phyloP scores from a whole-genome alignment of 2,113 vertebrate species.

The Labeo catla region DNA sequence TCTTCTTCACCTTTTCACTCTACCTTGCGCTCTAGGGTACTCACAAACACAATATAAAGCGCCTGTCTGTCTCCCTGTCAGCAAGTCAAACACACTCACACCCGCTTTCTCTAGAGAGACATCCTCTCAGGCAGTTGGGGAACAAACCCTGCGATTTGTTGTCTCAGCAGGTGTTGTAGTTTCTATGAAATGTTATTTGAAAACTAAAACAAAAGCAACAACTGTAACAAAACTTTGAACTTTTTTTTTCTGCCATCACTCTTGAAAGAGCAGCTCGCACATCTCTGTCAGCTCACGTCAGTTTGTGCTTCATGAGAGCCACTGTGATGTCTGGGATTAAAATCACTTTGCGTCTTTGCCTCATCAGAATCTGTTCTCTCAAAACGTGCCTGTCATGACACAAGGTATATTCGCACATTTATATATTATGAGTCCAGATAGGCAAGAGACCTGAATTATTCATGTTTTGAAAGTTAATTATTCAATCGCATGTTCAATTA shows the following conservation, averaged over 20 bases:
- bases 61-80: constrained; percentile 32
- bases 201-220: constrained; percentile 24
- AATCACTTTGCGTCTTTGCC: constrained; percentile 12
- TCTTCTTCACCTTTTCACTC: constrained; percentile 25
- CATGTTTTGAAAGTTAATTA: constrained; percentile 60
- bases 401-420: constrained; percentile 48
- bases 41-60: constrained; percentile 34
- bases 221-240: constrained; percentile 27
- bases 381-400: background rate
- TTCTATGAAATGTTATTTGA: constrained; percentile 19
- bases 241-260: background rate
- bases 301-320: background rate
- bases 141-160: constrained; percentile 42
- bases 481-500: constrained; percentile 62
- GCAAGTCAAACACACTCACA: constrained; percentile 33
- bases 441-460: constrained; percentile 59
- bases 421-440: constrained; percentile 36
- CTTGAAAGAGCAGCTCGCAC: background rate
- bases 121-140: constrained; percentile 26
- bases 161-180: constrained; percentile 37
- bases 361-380: constrained; percentile 7
- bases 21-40: background rate
- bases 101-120: constrained; percentile 13
- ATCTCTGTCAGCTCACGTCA: background rate
- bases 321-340: constrained; percentile 14